Base-by-base conservation (phyloP, 2,797 vertebrate species). In the Manis pentadactyla region DNA sequence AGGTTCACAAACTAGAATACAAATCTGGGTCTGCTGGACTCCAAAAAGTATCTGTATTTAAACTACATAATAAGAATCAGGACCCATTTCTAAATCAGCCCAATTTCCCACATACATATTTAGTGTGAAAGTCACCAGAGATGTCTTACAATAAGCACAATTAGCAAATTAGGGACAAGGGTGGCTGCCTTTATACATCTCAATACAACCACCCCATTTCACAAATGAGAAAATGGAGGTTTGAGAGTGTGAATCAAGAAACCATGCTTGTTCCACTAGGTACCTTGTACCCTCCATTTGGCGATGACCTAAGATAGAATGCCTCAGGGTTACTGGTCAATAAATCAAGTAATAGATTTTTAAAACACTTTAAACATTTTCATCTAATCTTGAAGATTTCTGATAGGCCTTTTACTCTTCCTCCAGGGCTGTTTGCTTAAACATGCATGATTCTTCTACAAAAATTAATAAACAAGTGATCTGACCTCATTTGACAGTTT, bases 1-100 rank as follows among this genome's bases (percentile, higher is more conserved):
- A 87, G 87, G 34, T 94, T 90, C 51, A 93, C 51, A 83, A 92
- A 94, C 14, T 82, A 93, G 73, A 95, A 83, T 78, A 89, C 21
- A 95, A 79, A 90, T 34, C 34, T 39, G 63, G 49, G 63, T 93
- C 87, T 89, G 13, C 27, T 61, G 19, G 27, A 89, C 79, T 93
- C 49, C 29, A 94, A 92, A 92, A 79, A 23, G 15, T 49, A 91
- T 57, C 34, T 82, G 2, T 82, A 97, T 75, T 79, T 46, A 46
- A 95, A 77, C 61, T 96, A 5, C 95, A 5, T 63, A 82, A n/a
- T 81, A 78, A 69, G n/a, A 95, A 95, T 94, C 59, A 64, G 55
- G 51, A 37, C 51, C 74, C 75, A 87, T 93, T 94, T 68, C 90
- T 39, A 93, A 92, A 94, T 25, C 68, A 94, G 39, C n/a, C 73